These are phyloP conservation scores for Brachionus rotundiformis DNA, from an alignment of 1,140 invertebrate species.

Conservation along the genomic window DNA sequence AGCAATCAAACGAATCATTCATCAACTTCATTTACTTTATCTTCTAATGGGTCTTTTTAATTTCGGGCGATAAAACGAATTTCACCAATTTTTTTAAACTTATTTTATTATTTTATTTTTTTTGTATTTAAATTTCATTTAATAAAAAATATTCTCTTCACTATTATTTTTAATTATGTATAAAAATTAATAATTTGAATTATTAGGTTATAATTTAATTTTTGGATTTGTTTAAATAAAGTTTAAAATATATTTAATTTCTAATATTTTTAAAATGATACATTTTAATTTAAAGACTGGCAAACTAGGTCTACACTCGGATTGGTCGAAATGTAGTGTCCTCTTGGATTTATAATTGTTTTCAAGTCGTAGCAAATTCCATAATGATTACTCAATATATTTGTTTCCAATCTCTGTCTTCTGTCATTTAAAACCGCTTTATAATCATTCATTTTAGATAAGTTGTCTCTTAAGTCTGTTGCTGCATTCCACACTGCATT, in stretches of 20 bases:
- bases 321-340: slow-evolving; percentile 30
- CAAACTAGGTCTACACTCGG: slow-evolving; percentile 29
- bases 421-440: slow-evolving; percentile 7
- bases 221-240: too few species aligned
- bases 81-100: neutral
- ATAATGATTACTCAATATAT: slow-evolving; percentile 35
- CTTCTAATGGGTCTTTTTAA: slow-evolving; percentile 12
- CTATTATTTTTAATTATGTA: too few species aligned
- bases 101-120: slow-evolving; percentile 14
- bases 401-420: slow-evolving; percentile 18
- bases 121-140: too few species aligned
- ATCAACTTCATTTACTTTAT: slow-evolving; percentile 16
- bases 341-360: slow-evolving; percentile 35
- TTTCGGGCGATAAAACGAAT: neutral
- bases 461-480: slow-evolving; percentile 2
- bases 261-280: neutral
- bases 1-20: slow-evolving; percentile 39
- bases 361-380: slow-evolving; percentile 18
- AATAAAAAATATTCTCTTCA: slow-evolving; percentile 24
- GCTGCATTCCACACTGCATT: slow-evolving; percentile 6
- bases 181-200: too few species aligned
- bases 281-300: neutral
- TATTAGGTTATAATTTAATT: too few species aligned
- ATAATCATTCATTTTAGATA: slow-evolving; percentile 44
- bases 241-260: too few species aligned